phyloP scores from a whole-genome alignment of 2,113 vertebrate genomes.

The Circaetus cinerascens region DNA sequence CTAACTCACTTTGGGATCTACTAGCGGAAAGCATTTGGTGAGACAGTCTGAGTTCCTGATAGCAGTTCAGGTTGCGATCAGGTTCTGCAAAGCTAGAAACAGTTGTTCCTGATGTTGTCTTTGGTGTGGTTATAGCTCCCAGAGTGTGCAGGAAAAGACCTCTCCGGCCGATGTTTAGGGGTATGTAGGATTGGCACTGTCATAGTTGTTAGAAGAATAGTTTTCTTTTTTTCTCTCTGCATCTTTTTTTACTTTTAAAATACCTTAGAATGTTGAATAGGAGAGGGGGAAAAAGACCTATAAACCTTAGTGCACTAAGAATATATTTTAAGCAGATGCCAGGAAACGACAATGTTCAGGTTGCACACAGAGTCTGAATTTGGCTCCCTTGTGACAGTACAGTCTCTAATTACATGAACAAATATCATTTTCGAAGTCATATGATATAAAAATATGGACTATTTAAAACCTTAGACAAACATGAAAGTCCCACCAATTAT shows the following conservation, averaged over 20 bases:
- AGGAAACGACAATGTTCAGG: background rate
- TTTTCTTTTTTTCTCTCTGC: background rate
- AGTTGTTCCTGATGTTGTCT: background rate
- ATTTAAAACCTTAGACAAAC: constrained; percentile 6
- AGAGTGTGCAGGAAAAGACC: background rate
- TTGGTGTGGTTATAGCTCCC: background rate
- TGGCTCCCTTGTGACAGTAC: background rate
- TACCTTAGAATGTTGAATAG: background rate
- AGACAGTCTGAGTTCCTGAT: background rate
- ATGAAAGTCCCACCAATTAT: background rate
- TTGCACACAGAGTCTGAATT: background rate
- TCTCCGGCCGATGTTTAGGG: background rate
- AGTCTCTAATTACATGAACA: constrained; percentile 18
- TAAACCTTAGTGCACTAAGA: background rate
- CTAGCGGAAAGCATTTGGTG: background rate
- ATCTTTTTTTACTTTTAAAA: background rate
- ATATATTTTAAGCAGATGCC: background rate
- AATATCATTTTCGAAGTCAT: background rate
- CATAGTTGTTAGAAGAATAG: background rate
- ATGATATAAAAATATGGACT: background rate
- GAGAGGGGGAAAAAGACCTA: background rate
- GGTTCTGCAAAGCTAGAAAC: background rate
- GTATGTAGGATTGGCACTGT: background rate
- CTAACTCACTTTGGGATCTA: background rate
- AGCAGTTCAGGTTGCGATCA: background rate